phyloP scores from a whole-genome alignment of 2,888 invertebrate species.

The Malthinus flaveolus region DNA sequence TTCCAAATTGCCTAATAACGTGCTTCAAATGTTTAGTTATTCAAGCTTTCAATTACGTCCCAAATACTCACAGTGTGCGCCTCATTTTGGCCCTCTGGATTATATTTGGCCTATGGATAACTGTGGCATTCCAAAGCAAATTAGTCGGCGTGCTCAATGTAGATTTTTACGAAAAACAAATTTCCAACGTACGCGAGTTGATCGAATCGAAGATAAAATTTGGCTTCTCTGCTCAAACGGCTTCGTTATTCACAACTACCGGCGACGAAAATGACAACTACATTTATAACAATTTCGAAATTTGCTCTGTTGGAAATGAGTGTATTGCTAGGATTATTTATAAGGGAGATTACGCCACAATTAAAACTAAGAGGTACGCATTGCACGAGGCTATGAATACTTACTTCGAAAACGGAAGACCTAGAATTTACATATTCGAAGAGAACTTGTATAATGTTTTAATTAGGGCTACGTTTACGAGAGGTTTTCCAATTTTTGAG shows the following conservation, averaged over 20 bases:
- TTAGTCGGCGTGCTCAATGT: slow-evolving; percentile 1
- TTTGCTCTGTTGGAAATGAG: not conserved
- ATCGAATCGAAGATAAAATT: slow-evolving; percentile 1
- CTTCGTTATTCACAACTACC: not conserved
- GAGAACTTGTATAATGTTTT: not conserved
- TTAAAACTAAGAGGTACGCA: not conserved
- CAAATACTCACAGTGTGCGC: not conserved
- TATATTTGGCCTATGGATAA: not conserved
- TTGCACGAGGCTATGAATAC: not conserved
- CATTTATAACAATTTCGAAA: not conserved
- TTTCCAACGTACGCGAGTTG: not conserved
- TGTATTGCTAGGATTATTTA: not conserved
- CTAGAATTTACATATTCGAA: not conserved
- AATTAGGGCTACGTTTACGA: not conserved
- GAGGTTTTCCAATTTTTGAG: not conserved
- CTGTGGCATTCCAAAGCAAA: not conserved
- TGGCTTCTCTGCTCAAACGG: not conserved
- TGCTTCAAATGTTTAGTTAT: not conserved
- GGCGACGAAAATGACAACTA: not conserved
- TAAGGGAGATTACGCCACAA: not conserved
- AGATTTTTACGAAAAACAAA: slow-evolving; percentile 1
- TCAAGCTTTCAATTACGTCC: not conserved
- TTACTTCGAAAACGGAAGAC: slow-evolving; percentile 1
- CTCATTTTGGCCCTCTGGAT: not conserved
- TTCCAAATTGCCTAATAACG: not conserved